A percentile compares a stretch with the other conserved stretches of the same genome.
Conservation (phyloP, 2,797 vertebrate species). For the Phataginus tricuspis region DNA sequence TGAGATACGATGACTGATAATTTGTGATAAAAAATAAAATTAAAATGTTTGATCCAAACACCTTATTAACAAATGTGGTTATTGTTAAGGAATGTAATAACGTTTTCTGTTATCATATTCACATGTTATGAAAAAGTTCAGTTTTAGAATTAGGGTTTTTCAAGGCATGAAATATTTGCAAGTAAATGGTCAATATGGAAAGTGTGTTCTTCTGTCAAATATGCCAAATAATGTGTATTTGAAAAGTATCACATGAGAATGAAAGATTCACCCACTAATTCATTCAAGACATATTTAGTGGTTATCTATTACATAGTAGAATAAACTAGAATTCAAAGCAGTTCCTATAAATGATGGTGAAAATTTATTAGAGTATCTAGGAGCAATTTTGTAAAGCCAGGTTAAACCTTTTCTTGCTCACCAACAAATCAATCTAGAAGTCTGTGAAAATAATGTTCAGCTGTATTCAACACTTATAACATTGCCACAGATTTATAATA, state of each 20-base stretch:
- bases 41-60: neutral
- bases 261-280: neutral
- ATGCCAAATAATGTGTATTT: neutral
- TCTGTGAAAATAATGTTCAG: neutral
- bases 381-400: neutral
- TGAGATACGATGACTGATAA: neutral
- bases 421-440: neutral
- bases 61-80: neutral
- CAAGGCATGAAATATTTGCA: neutral
- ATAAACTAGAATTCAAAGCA: neutral
- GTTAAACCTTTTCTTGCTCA: conserved; percentile 31
- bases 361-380: neutral
- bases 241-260: neutral
- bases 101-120: conserved; percentile 4
- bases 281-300: neutral
- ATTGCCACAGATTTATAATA: neutral
- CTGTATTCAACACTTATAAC: neutral
- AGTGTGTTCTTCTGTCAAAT: neutral
- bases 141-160: neutral
- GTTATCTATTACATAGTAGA: neutral
- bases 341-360: neutral
- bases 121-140: neutral
- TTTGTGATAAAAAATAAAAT: neutral
- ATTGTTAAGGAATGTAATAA: neutral
- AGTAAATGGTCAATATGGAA: neutral